Percentiles rank a stretch among this genome's conserved stretches.
Evolutionary conservation across 2,113 vertebrate species (phyloP).

Genomic region (Hemiprocne comata): DNA sequence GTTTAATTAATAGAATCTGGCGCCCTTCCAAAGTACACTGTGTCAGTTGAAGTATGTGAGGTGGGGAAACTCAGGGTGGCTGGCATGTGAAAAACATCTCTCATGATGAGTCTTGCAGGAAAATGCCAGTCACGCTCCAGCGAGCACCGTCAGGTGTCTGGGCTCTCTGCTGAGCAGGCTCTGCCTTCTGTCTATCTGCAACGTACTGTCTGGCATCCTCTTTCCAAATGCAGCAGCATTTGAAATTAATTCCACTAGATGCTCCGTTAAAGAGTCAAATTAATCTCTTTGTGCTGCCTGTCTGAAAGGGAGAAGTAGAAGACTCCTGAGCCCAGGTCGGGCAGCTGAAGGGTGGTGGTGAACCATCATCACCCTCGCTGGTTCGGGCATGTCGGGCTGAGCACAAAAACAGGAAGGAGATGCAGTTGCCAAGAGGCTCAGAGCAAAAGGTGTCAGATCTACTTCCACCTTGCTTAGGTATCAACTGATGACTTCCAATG

Average conservation of each 20-base stretch:
- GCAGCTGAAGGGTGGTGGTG: not conserved
- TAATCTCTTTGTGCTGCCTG: not conserved
- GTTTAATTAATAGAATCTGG: slow-evolving; percentile 80
- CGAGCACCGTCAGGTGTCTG: not conserved
- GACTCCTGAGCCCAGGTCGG: not conserved
- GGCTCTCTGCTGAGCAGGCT: not conserved
- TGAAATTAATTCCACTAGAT: not conserved
- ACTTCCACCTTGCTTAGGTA: slow-evolving; percentile 33
- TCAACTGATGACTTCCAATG: slow-evolving; percentile 19
- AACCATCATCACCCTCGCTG: not conserved
- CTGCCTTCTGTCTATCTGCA: not conserved
- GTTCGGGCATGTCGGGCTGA: not conserved
- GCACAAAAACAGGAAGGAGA: slow-evolving; percentile 33
- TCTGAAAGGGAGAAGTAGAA: not conserved
- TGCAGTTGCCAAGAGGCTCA: not conserved
- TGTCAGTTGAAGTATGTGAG: slow-evolving; percentile 69
- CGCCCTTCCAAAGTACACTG: slow-evolving; percentile 68
- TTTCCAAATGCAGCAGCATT: accelerated
- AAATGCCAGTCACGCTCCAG: not conserved
- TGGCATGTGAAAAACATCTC: slow-evolving; percentile 57
- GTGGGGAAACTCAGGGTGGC: slow-evolving; percentile 58
- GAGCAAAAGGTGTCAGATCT: slow-evolving; percentile 9
- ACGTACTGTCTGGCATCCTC: accelerated
- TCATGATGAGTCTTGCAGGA: slow-evolving; percentile 70
- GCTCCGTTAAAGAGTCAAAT: accelerated